Conservation (phyloP, 37 sponge, comb jelly and placozoan genomes). For the Corticium candelabrum region DNA sequence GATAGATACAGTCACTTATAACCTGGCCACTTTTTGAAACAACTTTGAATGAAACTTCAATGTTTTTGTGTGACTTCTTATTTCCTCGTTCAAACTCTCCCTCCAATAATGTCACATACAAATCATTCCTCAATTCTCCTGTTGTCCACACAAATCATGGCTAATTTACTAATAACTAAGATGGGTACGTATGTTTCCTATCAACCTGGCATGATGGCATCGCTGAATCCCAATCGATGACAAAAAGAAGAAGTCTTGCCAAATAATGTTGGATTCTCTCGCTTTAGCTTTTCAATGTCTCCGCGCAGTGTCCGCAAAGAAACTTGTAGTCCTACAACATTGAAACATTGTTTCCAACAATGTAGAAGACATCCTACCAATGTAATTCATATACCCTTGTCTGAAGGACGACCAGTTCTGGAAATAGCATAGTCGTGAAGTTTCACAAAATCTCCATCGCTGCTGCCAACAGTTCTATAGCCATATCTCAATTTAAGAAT, state of each 20-base stretch:
- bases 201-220: slow-evolving; percentile 69
- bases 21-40: slow-evolving; percentile 22
- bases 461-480: too few relatives aligned
- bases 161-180: background rate
- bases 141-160: background rate
- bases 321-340: background rate
- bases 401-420: background rate
- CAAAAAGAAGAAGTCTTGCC: background rate
- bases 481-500: background rate
- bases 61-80: slow-evolving; percentile 78
- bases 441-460: background rate
- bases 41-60: slow-evolving; percentile 54
- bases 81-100: slow-evolving; percentile 60
- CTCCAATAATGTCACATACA: slow-evolving; percentile 53
- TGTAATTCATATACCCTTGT: background rate
- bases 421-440: background rate
- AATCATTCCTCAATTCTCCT: slow-evolving; percentile 76
- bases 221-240: slow-evolving; percentile 47
- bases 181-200: too few relatives aligned
- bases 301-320: too few relatives aligned
- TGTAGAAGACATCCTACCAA: background rate
- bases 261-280: background rate
- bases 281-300: background rate
- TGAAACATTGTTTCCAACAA: background rate
- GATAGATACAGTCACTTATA: background rate